Conservation (phyloP, 2,888 invertebrate species). For the Pollenia labialis region DNA sequence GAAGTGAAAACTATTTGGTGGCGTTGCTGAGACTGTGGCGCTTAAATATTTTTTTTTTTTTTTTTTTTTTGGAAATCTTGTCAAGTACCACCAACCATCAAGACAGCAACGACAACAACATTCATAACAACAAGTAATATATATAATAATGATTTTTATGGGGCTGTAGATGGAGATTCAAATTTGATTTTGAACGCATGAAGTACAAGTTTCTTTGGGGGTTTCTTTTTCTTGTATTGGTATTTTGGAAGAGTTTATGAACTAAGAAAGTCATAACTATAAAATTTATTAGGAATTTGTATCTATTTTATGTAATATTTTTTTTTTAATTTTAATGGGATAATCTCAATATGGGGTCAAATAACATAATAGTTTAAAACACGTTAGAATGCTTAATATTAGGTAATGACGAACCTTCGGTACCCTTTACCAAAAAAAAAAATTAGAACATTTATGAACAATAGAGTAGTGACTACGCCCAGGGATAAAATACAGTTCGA, state of each 20-base stretch:
- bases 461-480: too few species aligned
- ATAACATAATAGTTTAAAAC: neutral
- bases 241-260: slow-evolving; percentile 51
- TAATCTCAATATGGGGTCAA: slow-evolving; percentile 70
- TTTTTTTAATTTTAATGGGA: slow-evolving; percentile 72
- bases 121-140: neutral
- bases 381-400: neutral
- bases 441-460: too few species aligned
- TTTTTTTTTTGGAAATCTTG: slow-evolving; percentile 26
- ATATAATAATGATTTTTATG: slow-evolving; percentile 10
- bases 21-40: slow-evolving; percentile 39
- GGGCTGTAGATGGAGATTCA: neutral
- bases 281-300: slow-evolving; percentile 78
- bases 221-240: neutral
- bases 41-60: slow-evolving; percentile 22
- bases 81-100: slow-evolving; percentile 49
- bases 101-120: slow-evolving; percentile 14
- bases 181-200: neutral
- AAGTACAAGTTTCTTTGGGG: neutral
- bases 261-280: slow-evolving; percentile 78
- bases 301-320: slow-evolving; percentile 72
- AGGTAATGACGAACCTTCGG: too few species aligned
- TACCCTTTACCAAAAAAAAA: too few species aligned
- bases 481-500: too few species aligned
- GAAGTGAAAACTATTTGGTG: slow-evolving; percentile 49